Evolutionary conservation across 2,797 vertebrate species (phyloP), one percentile per base, ranked within the genome.

Genomic region (Cirrhinus molitorella): DNA sequence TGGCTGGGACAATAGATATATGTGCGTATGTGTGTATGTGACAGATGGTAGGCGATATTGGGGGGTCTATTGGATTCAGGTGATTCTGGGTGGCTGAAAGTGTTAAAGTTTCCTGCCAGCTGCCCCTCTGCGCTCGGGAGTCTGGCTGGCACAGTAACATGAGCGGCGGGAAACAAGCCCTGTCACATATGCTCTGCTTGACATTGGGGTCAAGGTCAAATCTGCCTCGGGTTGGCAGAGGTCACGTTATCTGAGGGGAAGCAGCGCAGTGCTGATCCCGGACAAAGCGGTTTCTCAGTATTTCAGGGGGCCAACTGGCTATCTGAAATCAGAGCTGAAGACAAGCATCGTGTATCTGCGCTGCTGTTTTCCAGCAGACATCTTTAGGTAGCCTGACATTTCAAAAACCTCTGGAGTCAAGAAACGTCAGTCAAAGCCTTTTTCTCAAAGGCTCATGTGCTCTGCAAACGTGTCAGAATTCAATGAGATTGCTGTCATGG

Each of bases 71-170:
- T 92, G 89, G 88, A 83, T 89, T 83, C 87, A 89, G 89, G 87
- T 88, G 83, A 89, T 87, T 89, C 89, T 89, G 51, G 93, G 91
- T 88, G 90, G 90, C 77, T 76, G 81, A 89, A 92, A 92, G 87
- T 92, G 92, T 93, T 94, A 93, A 93, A 91, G 89, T 86, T 85
- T 78, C 91, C 88, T 84, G 78, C 83, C 81, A 90, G 89, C 83
- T 82, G 83, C 8, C 76, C 83, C 51, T 37, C 89, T 68, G 89
- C 84, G 87, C 86, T 85, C 87, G 53, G 88, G 80, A 85, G 87
- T 87, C 89, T 91, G 85, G 89, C 90, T 91, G 89, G 88, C 86
- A 81, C 68, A 21, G 74, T 71, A 85, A 85, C 80, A 11, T 85
- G 57, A 82, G 53, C 83, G 37, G 68, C 72, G 61, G 87, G 87